Evolutionary conservation across 2,797 vertebrate species (phyloP), one percentile per base, ranked within the genome.

Genomic region (Mus caroli): DNA sequence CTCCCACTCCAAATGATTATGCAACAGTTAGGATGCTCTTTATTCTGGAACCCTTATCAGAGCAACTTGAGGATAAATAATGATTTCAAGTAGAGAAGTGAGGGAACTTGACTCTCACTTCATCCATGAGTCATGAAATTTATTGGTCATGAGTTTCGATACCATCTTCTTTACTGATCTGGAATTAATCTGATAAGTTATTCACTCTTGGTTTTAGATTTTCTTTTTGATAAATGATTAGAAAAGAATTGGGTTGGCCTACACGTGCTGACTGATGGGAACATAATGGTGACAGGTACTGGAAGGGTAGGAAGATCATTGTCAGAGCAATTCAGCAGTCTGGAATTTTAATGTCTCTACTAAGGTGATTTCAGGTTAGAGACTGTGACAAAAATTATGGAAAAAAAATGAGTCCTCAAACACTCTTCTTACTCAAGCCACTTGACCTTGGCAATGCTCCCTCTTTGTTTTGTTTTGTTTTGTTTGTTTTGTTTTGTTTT

Each of bases 1-100:
- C 91, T 97, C 85, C 95, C 46, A 73, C 80, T 97, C 96, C 79
- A 92, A 79, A 54, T 17, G 56, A 56, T 96, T 97, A 90, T 34
- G 37, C 79, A 97, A 97, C 78, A 78, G 56, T 73, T 84, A 97
- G 95, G 58, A 87, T 89, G 76, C 69, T 91, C n/a, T 91, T 83
- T 75, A 64, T 92, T 79, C 87, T 69, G 77, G 71, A 73, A 40
- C 58, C 64, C 28, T 82, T 96, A 31, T 54, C 93, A 89, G 87
- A 91, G n/a, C 64, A 94, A 95, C 67, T 88, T 71, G 46, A 94
- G 88, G 92, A 92, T 79, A 94, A 96, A 96, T 79, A 54, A 58
- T 94, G 91, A 92, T 85, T 96, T 96, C 79, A 91, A 94, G 67
- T 12, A 34, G 43, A 40, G 50, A 79, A 77, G 77, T 92, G 93